phyloP scores from a whole-genome alignment of 2,113 vertebrate genomes.

The Strix uralensis region DNA sequence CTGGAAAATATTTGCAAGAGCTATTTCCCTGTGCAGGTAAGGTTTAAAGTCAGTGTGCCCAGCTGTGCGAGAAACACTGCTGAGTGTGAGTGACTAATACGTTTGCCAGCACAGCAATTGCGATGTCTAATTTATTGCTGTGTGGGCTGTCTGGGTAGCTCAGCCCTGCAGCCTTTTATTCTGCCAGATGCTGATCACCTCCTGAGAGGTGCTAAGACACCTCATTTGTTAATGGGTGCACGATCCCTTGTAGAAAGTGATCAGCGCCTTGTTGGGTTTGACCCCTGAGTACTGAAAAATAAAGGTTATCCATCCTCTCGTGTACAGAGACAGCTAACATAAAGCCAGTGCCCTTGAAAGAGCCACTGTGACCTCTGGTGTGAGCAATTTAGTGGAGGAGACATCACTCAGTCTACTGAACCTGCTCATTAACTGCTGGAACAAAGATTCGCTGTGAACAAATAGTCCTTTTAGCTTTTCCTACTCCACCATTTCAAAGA shows the following conservation, averaged over 20 bases:
- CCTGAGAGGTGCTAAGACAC: neutral
- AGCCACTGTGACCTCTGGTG: neutral
- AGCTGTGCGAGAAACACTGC: neutral
- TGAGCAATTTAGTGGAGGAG: neutral
- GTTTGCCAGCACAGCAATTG: neutral
- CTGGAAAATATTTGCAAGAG: neutral
- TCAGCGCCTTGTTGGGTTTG: neutral
- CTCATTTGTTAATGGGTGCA: neutral
- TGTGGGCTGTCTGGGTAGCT: neutral
- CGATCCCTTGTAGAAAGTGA: neutral
- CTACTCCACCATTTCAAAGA: neutral
- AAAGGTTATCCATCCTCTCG: neutral
- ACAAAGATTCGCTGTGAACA: conserved; percentile 4
- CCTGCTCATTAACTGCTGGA: conserved; percentile 11
- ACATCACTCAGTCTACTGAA: neutral
- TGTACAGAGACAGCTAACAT: neutral
- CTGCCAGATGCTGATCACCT: conserved; percentile 21
- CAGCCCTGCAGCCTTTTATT: neutral
- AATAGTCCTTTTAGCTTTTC: neutral
- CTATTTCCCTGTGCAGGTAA: neutral
- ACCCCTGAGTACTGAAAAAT: neutral
- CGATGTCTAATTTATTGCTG: neutral
- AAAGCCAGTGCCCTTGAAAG: neutral
- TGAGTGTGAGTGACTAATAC: neutral
- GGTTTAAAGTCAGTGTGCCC: neutral